Conservation (phyloP, 2,797 vertebrate species). For the Buphagus erythrorhynchus region DNA sequence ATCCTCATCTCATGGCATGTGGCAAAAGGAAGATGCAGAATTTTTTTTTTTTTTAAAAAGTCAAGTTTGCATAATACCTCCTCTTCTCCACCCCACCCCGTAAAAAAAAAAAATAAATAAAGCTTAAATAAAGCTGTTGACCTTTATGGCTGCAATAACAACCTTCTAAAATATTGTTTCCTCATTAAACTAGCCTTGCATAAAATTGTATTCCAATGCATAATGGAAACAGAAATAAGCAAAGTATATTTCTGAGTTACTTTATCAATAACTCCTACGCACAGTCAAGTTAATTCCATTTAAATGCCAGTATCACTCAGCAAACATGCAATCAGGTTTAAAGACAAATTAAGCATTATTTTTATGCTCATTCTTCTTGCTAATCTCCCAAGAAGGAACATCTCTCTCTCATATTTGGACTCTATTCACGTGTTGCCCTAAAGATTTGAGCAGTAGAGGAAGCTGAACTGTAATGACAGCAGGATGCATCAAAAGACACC, state of each 20-base stretch:
- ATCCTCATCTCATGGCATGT: fast-evolving
- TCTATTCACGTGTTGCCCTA: fast-evolving
- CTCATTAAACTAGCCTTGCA: slow-evolving; percentile 62
- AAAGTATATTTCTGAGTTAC: slow-evolving; percentile 34
- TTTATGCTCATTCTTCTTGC: slow-evolving; percentile 32
- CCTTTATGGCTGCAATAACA: slow-evolving; percentile 48
- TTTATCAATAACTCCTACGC: slow-evolving; percentile 48
- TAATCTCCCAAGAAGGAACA: slow-evolving; percentile 26
- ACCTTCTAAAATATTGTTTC: slow-evolving; percentile 59
- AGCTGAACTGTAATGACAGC: neutral
- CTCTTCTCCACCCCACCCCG: fast-evolving
- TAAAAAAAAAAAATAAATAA: neutral
- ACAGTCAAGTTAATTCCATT: slow-evolving; percentile 24
- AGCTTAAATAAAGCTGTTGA: slow-evolving; percentile 34
- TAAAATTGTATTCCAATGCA: slow-evolving; percentile 43
- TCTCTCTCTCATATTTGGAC: neutral
- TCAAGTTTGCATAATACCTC: neutral
- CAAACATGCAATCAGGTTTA: slow-evolving; percentile 52
- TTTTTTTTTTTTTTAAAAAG: too few relatives aligned
- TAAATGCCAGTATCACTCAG: slow-evolving; percentile 41
- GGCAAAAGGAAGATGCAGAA: neutral
- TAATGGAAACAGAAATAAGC: slow-evolving; percentile 39
- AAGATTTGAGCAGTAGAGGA: neutral
- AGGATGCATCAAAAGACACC: neutral
- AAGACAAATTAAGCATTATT: slow-evolving; percentile 61